phyloP scores from a whole-genome alignment of 2,888 invertebrate genomes.

The Nineta flava region DNA sequence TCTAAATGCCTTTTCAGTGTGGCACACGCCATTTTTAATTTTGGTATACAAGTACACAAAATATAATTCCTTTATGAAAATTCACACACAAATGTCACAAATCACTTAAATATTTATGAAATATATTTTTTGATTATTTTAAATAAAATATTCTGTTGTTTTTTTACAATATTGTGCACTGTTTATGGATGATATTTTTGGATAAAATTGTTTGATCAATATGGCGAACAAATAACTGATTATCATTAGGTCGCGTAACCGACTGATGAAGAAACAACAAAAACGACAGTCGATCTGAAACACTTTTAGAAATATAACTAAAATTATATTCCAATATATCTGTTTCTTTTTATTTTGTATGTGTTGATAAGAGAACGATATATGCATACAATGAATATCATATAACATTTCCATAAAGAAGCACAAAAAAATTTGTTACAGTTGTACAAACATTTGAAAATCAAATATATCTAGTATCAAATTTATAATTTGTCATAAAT shows the following conservation, averaged over 20 bases:
- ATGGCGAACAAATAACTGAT: constrained; percentile 1
- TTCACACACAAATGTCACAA: background rate
- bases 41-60: background rate
- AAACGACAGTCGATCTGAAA: constrained; percentile 2
- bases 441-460: too few species aligned
- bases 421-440: too few species aligned
- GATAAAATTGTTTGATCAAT: constrained; percentile 1
- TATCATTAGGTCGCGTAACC: background rate
- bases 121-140: background rate
- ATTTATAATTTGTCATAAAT: too few species aligned
- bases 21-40: constrained; percentile 85
- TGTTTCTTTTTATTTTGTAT: too few species aligned
- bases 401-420: too few species aligned
- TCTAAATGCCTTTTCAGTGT: constrained; percentile 90
- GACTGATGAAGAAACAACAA: constrained; percentile 3
- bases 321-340: too few species aligned
- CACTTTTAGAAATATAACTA: background rate
- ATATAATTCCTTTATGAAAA: background rate
- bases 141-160: background rate
- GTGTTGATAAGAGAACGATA: too few species aligned
- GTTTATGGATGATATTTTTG: background rate
- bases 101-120: background rate
- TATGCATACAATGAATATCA: too few species aligned
- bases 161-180: background rate
- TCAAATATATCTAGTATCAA: too few species aligned